Conservation (phyloP, 1,140 invertebrate species). For the Belonocnema kinseyi region DNA sequence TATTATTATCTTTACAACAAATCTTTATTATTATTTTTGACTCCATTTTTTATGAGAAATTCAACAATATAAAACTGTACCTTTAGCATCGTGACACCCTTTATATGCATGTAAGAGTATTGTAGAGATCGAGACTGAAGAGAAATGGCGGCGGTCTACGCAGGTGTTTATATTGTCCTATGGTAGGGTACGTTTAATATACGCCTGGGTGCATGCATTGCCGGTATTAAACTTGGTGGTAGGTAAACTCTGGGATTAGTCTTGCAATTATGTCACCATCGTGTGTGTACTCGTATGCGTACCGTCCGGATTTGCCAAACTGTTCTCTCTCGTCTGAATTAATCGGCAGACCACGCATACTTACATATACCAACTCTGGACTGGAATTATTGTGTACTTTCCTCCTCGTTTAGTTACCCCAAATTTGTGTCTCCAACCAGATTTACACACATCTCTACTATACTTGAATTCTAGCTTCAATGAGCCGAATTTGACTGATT, state of each 20-base stretch:
- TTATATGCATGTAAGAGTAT: no score
- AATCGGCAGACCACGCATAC: constrained; percentile 22
- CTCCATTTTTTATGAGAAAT: no score
- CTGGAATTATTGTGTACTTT: not conserved
- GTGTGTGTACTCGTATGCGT: constrained; percentile 16
- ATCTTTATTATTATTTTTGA: no score
- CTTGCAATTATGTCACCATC: constrained; percentile 22
- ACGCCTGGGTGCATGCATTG: constrained; percentile 24
- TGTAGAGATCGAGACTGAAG: not conserved
- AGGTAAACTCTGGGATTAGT: constrained; percentile 34
- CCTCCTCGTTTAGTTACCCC: not conserved
- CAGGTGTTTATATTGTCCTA: constrained; percentile 25
- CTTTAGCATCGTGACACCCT: no score
- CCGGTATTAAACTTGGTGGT: constrained; percentile 31
- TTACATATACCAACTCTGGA: not conserved
- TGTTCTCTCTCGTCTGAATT: constrained; percentile 8
- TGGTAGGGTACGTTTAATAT: constrained; percentile 29
- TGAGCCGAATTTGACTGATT: no score
- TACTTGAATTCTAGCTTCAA: no score
- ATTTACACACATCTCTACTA: no score
- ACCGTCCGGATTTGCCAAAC: constrained; percentile 26
- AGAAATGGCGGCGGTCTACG: constrained; percentile 18
- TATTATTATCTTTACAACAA: no score
- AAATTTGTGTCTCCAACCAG: no score
- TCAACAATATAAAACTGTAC: no score